Evolutionary conservation across 92 coral and sea anemone genomes (phyloP).

Genomic region (Meandrina meandrites): DNA sequence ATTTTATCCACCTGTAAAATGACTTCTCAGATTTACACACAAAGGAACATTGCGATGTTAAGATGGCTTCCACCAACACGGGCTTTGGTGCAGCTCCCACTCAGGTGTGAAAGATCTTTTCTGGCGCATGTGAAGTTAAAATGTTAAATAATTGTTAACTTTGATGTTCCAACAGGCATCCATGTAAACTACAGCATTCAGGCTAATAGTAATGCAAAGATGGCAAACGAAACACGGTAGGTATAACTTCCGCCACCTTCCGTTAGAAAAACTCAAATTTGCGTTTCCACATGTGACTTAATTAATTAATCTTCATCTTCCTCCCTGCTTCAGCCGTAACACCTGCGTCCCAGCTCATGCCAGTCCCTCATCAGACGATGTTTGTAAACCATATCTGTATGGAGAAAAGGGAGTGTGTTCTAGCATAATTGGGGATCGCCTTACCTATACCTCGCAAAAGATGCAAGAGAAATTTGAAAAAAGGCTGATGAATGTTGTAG

Average conservation of each 20-base stretch:
- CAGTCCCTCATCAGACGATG: background rate
- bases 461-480: background rate
- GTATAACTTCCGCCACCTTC: background rate
- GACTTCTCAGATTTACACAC: no score
- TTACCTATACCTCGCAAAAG: background rate
- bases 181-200: background rate
- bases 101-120: no score
- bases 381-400: background rate
- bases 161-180: background rate
- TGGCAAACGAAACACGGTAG: background rate
- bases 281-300: no score
- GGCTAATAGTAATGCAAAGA: background rate
- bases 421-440: background rate
- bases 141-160: no score
- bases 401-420: slow-evolving; percentile 4
- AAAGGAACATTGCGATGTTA: no score
- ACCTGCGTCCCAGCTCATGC: slow-evolving; percentile 1
- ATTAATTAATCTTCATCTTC: background rate
- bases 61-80: no score
- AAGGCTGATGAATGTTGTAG: background rate
- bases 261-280: no score
- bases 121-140: no score
- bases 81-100: no score
- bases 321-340: background rate
- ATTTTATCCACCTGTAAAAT: no score